These are phyloP conservation scores for Arrhamphus sclerolepis DNA, from an alignment of 2,797 vertebrate genomes.

Conservation along the genomic window DNA sequence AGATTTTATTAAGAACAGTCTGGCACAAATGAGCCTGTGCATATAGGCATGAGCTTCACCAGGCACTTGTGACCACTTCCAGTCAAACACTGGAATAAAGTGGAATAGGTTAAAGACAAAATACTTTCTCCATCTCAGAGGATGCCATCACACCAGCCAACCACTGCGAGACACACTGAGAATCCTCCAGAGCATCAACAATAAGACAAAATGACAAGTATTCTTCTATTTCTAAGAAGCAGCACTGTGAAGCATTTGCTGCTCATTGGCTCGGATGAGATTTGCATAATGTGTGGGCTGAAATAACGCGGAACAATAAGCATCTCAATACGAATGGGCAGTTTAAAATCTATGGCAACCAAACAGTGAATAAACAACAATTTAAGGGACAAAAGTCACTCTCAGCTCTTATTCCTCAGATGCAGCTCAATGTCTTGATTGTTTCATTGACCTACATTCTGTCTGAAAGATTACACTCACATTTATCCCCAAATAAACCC, in stretches of 20 bases:
- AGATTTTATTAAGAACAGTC: constrained; percentile 2
- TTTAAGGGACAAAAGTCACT: constrained; percentile 51
- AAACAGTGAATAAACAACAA: constrained; percentile 62
- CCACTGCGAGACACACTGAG: constrained; percentile 5
- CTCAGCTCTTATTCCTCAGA: constrained; percentile 38
- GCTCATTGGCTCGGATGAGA: constrained; percentile 50
- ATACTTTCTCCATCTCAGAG: not conserved
- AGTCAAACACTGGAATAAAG: constrained; percentile 23
- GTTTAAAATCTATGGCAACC: constrained; percentile 66
- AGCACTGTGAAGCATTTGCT: constrained; percentile 31
- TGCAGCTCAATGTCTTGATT: constrained; percentile 48
- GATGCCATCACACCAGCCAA: not conserved
- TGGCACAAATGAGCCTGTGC: not conserved
- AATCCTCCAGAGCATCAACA: constrained; percentile 25
- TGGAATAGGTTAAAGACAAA: constrained; percentile 15
- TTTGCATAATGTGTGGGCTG: constrained; percentile 61
- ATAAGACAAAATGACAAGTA: constrained; percentile 49
- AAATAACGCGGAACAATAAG: constrained; percentile 57
- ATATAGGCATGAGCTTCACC: not conserved
- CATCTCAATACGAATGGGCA: constrained; percentile 47
- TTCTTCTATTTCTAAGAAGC: constrained; percentile 42
- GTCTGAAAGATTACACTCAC: constrained; percentile 27
- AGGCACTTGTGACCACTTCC: constrained; percentile 18
- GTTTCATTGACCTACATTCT: constrained; percentile 50
- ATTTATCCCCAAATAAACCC: constrained; percentile 49